Conservation (phyloP, 2,113 vertebrate genomes). For the Zingel zingel region DNA sequence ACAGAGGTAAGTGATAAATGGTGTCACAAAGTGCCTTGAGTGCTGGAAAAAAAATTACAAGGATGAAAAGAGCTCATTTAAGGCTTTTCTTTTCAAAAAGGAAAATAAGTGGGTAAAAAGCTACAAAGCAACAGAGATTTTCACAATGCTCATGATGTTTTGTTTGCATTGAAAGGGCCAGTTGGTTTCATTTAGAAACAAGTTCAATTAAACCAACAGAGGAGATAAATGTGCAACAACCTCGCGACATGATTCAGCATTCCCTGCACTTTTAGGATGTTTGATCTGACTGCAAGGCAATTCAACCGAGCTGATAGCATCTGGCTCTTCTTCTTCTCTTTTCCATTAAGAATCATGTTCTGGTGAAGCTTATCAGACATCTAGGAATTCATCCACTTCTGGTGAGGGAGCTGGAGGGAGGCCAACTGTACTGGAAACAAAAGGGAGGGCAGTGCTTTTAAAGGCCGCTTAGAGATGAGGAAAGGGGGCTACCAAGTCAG, state of each 20-base stretch:
- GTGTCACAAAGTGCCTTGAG: slow-evolving; percentile 64
- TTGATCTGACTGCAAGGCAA: slow-evolving; percentile 72
- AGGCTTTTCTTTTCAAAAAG: slow-evolving; percentile 60
- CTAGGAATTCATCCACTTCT: slow-evolving; percentile 78
- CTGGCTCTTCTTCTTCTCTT: slow-evolving; percentile 77
- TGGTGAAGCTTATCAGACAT: slow-evolving; percentile 79
- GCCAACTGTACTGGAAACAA: slow-evolving; percentile 70
- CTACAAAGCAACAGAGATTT: slow-evolving; percentile 50
- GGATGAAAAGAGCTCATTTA: slow-evolving; percentile 68
- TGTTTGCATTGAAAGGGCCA: slow-evolving; percentile 64
- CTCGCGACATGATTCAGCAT: slow-evolving; percentile 56
- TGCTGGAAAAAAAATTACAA: slow-evolving; percentile 43
- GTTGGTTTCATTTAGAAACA: slow-evolving; percentile 71
- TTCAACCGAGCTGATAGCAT: slow-evolving; percentile 75
- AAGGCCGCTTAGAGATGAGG: slow-evolving; percentile 62
- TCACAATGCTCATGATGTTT: slow-evolving; percentile 66
- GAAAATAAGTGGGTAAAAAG: slow-evolving; percentile 8
- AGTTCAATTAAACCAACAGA: slow-evolving; percentile 73
- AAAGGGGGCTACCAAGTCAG: slow-evolving; percentile 66
- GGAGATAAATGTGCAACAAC: slow-evolving; percentile 66
- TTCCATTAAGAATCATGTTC: slow-evolving; percentile 81
- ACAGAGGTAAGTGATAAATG: slow-evolving; percentile 72
- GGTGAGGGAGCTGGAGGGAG: slow-evolving; percentile 65
- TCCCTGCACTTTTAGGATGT: slow-evolving; percentile 66
- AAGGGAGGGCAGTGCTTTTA: slow-evolving; percentile 60